Conservation (phyloP, 2,797 vertebrate genomes). For the Galago senegalensis region DNA sequence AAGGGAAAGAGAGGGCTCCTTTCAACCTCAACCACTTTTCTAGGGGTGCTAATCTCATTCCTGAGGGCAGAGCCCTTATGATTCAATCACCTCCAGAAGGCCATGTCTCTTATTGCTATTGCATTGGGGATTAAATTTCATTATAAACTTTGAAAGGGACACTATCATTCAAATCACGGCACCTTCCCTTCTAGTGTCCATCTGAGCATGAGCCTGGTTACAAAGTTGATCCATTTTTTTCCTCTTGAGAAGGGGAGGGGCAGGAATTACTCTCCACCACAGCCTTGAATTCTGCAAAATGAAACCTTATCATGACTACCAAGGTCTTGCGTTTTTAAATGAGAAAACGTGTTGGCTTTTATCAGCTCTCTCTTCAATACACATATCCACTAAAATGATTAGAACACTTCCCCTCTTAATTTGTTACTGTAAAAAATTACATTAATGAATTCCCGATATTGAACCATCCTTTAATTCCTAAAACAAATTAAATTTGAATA, state of each 20-base stretch:
- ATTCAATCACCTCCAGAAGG: not conserved
- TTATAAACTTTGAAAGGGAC: not conserved
- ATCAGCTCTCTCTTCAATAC: slow-evolving; percentile 16
- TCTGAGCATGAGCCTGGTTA: not conserved
- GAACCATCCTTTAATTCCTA: slow-evolving; percentile 68
- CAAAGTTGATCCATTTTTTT: not conserved
- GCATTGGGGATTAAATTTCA: not conserved
- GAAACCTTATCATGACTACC: not conserved
- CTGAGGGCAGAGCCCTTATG: not conserved
- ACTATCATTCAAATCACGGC: not conserved
- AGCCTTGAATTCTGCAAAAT: not conserved
- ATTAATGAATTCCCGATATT: not conserved
- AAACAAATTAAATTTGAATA: slow-evolving; percentile 46
- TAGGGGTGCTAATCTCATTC: not conserved
- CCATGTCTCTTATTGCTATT: not conserved
- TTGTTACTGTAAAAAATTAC: not conserved
- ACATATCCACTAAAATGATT: not conserved
- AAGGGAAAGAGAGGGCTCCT: not conserved
- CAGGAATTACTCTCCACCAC: not conserved
- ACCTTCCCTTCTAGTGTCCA: not conserved
- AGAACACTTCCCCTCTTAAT: not conserved
- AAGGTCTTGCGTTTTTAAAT: not conserved
- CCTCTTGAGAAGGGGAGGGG: not conserved
- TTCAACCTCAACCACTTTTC: not conserved
- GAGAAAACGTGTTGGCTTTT: slow-evolving; percentile 10